These are phyloP conservation scores for Bergia puertoricense DNA, from an alignment of 92 coral and sea anemone genomes.

Conservation along the genomic window DNA sequence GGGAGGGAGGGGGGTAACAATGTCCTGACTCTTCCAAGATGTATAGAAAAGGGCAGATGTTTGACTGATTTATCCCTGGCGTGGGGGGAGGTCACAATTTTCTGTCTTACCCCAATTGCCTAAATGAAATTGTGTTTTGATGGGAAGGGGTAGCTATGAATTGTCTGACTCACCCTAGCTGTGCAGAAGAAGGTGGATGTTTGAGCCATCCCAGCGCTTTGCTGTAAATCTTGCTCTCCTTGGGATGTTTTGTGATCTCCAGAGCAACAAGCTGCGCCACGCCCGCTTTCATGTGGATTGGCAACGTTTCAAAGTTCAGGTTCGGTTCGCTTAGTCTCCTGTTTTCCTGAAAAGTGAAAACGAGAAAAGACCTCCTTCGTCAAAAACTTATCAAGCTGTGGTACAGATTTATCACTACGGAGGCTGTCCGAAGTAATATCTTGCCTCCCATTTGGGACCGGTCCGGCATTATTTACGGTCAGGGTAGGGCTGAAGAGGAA, in stretches of 20 bases:
- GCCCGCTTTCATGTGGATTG: slow-evolving; percentile 92
- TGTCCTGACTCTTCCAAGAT: background rate
- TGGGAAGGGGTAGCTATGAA: background rate
- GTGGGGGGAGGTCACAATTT: background rate
- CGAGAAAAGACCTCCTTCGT: too few relatives aligned
- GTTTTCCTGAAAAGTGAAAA: slow-evolving; percentile 61
- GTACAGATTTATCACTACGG: too few relatives aligned
- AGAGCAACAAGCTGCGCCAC: slow-evolving; percentile 91
- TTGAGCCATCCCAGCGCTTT: slow-evolving; percentile 91
- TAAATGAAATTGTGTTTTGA: background rate
- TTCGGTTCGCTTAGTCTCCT: slow-evolving; percentile 87
- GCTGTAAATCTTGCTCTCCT: slow-evolving; percentile 85
- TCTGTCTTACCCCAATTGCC: background rate
- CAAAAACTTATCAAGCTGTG: too few relatives aligned
- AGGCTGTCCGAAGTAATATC: too few relatives aligned
- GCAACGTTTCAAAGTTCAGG: slow-evolving; percentile 82
- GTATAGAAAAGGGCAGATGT: background rate
- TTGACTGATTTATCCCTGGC: background rate
- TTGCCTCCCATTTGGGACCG: too few relatives aligned
- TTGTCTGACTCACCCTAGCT: slow-evolving; percentile 80
- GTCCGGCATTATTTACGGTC: too few relatives aligned
- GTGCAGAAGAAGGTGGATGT: slow-evolving; percentile 89
- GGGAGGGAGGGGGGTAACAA: background rate
- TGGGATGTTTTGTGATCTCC: slow-evolving; percentile 88
- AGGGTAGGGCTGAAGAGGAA: too few relatives aligned